A percentile compares a stretch with the other conserved stretches of the same genome.
Evolutionary conservation across 2,797 vertebrate species (phyloP).

Genomic region (Syndactyla subalaris): DNA sequence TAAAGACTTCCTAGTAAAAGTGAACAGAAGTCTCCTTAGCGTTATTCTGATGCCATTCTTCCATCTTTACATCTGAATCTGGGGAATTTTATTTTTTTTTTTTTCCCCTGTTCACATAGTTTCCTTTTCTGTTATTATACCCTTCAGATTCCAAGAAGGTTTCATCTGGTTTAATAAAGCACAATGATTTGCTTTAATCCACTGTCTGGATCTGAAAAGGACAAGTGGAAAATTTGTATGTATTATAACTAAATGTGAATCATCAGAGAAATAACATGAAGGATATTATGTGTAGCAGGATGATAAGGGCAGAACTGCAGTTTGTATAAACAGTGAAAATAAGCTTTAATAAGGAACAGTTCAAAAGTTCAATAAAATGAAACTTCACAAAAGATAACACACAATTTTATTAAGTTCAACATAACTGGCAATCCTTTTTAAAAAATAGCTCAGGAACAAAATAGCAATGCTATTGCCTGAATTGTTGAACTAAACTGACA

Average conservation of each 20-base stretch:
- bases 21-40: neutral
- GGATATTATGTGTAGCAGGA: neutral
- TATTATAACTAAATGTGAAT: neutral
- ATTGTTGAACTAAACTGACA: neutral
- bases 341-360: neutral
- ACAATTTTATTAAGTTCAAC: neutral
- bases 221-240: neutral
- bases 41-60: neutral
- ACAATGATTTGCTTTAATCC: neutral
- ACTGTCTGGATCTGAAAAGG: neutral
- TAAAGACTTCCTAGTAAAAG: neutral
- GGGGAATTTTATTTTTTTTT: neutral
- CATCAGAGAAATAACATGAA: neutral
- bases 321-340: neutral
- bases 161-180: neutral
- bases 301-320: neutral
- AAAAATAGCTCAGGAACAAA: neutral
- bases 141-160: neutral
- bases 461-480: neutral
- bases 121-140: neutral
- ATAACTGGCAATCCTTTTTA: neutral
- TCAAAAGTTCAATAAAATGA: constrained; percentile 4
- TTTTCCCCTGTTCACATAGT: neutral
- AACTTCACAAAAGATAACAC: neutral
- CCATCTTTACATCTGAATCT: neutral